Base-by-base conservation (phyloP, 1,140 invertebrate genomes). In the Brachionus manjavacas region DNA sequence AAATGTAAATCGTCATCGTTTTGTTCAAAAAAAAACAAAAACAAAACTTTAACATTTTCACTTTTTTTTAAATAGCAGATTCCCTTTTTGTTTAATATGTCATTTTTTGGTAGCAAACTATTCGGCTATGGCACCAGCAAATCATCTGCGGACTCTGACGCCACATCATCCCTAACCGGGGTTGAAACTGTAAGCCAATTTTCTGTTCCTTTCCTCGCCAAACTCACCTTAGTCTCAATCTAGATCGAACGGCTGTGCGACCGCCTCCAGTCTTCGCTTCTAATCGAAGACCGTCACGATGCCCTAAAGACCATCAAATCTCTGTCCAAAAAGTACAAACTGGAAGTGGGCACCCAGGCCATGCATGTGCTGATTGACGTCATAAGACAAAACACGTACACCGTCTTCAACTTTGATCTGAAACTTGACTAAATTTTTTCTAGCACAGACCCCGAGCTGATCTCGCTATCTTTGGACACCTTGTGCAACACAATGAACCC, bases 311-410 rank as follows among this genome's bases (percentile, higher is more conserved):
- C 95, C 0, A 92, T 99, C 1, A 96, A 96, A 90, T 94, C 96
- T 1, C 90, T 99, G 76, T 97, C 97, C 0, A 93, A 93, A 87
- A 91, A 91, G 88, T 96, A 95, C 88, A 91, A 97, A 8, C 91
- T 99, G 3, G 95, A 98, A 90, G 97, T 99, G 70, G 97, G 96
- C 20, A 96, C 96, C 9, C 94, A 95, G 87, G 96, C 94, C 25
- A 95, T 99, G 94, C 93, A 95, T 86, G 92, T 94, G 6, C 89
- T 99, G 8, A 92, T 92, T 25, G 88, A 90, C 83, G 90, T 92
- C 28, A 85, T 92, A 66, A 88, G 91, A 85, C 88, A 86, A 43
- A 90, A 91, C 86, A 88, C 88, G 88, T 89, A 85, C 20, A 35
- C 7, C 31, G 7, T 35, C 28, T 6, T 7, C 31, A 6, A 35